Evolutionary conservation across 2,888 invertebrate species (phyloP).

Genomic region (Apodemia zela): DNA sequence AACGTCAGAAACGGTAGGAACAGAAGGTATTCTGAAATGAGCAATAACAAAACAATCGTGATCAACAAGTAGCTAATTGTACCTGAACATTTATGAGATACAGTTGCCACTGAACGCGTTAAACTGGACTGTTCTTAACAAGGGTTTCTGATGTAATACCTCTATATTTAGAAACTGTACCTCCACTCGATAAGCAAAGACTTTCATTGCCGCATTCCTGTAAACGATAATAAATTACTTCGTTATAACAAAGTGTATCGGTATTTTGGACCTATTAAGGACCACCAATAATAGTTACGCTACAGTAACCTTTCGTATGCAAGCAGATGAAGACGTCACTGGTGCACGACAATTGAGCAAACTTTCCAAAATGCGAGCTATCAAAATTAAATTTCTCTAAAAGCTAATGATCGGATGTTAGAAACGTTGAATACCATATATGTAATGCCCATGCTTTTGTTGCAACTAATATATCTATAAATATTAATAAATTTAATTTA

Average conservation of each 20-base stretch:
- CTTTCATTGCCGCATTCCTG: slow-evolving; percentile 55
- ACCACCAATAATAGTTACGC: background rate
- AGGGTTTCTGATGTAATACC: slow-evolving; percentile 42
- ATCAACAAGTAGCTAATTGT: background rate
- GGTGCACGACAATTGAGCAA: background rate
- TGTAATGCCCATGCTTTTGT: no score
- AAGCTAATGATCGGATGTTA: background rate
- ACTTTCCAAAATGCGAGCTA: background rate
- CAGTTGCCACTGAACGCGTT: slow-evolving; percentile 37
- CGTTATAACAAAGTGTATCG: background rate
- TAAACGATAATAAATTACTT: slow-evolving; percentile 8
- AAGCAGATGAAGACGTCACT: background rate
- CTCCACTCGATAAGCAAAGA: slow-evolving; percentile 35
- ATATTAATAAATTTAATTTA: background rate
- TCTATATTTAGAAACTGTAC: slow-evolving; percentile 42
- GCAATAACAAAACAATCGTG: background rate
- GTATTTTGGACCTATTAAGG: background rate
- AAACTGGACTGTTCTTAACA: slow-evolving; percentile 45
- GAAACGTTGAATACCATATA: no score
- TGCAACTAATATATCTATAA: no score
- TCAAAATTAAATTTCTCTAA: slow-evolving; percentile 3
- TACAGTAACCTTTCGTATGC: background rate
- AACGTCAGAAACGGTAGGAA: background rate
- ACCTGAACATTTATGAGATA: slow-evolving; percentile 32
- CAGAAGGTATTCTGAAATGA: background rate